Evolutionary conservation across 1,140 invertebrate genomes (phyloP).

Genomic region (Apis laboriosa): DNA sequence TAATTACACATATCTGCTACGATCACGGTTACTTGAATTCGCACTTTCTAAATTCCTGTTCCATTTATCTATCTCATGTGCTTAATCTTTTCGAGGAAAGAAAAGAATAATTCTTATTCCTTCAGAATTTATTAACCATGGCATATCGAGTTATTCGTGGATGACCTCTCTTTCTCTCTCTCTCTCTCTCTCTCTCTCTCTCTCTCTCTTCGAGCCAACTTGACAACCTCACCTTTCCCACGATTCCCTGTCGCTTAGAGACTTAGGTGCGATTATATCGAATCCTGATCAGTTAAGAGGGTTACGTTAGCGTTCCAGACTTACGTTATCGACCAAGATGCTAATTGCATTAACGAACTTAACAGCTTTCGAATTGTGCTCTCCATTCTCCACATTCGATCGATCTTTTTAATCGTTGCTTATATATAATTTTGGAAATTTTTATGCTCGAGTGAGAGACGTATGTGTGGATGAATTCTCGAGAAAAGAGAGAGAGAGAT

Average conservation of each 20-base stretch:
- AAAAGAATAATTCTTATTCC: background rate
- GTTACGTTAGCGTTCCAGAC: background rate
- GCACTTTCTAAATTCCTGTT: conserved; percentile 17
- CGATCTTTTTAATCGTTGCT: no score
- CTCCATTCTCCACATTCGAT: no score
- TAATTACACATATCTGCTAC: conserved; percentile 4
- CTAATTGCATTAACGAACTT: conserved; percentile 39
- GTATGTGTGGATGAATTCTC: no score
- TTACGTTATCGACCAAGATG: background rate
- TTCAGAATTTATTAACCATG: conserved; percentile 6
- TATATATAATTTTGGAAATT: no score
- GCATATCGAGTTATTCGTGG: background rate
- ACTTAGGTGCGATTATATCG: conserved; percentile 24
- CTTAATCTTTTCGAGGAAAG: background rate
- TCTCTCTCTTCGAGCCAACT: background rate
- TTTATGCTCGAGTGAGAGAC: no score
- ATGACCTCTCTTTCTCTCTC: background rate
- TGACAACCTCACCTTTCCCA: conserved; percentile 18
- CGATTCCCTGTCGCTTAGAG: background rate
- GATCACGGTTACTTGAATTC: background rate
- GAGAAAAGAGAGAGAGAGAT: no score
- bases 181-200: background rate
- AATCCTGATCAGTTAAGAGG: conserved; percentile 21
- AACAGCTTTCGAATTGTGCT: background rate
- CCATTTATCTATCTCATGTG: background rate